Evolutionary conservation across 1,140 invertebrate genomes (phyloP).

Genomic region (Myzus persicae): DNA sequence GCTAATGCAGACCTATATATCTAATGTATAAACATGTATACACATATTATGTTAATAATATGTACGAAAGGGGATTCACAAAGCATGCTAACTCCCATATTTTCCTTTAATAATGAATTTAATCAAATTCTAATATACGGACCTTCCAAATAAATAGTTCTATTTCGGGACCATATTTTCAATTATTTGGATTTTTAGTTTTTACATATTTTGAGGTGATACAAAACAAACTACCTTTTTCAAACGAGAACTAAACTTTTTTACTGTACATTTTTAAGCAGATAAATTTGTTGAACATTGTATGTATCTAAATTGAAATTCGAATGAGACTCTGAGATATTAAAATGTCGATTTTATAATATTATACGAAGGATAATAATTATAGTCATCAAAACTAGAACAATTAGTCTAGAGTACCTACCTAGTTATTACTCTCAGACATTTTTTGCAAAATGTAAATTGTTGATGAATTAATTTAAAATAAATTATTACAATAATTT

Average conservation of each 20-base stretch:
- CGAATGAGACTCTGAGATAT: no score
- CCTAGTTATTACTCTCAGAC: background rate
- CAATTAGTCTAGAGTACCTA: background rate
- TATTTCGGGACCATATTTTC: background rate
- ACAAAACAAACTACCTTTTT: background rate
- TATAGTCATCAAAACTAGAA: background rate
- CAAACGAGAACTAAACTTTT: background rate
- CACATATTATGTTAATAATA: no score
- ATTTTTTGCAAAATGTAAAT: background rate
- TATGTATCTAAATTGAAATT: no score
- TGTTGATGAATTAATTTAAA: background rate
- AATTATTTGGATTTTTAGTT: background rate
- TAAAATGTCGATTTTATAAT: background rate
- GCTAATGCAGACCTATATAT: background rate
- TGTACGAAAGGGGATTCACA: background rate
- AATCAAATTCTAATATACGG: background rate
- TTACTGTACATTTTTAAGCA: background rate
- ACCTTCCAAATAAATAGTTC: background rate
- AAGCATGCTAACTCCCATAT: background rate
- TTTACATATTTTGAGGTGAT: background rate
- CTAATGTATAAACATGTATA: background rate
- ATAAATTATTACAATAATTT: background rate
- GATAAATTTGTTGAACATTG: background rate
- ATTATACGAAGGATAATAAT: background rate
- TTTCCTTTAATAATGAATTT: background rate